phyloP scores from a whole-genome alignment of 1,140 invertebrate genomes.

The Drosophila sp. region DNA sequence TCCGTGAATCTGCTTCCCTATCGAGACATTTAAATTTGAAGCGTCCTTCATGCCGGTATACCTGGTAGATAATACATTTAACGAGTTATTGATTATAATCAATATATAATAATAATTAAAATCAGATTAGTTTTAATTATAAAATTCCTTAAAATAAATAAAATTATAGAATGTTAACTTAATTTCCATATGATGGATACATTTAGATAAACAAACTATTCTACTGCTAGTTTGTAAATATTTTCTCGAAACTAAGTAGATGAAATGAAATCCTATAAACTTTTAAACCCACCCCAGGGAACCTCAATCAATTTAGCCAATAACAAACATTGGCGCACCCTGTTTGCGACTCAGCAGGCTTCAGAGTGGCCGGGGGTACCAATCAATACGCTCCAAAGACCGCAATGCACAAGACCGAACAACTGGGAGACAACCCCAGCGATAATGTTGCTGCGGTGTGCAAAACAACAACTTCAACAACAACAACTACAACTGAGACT shows the following conservation, averaged over 20 bases:
- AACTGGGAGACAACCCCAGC: slow-evolving; percentile 61
- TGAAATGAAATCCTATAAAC: slow-evolving; percentile 1
- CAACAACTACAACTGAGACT: slow-evolving; percentile 20
- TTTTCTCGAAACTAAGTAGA: not conserved
- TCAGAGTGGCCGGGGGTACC: slow-evolving; percentile 40
- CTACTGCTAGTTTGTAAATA: too few relatives aligned
- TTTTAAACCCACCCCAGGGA: slow-evolving; percentile 8
- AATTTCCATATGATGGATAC: too few relatives aligned
- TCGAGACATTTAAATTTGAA: too few relatives aligned
- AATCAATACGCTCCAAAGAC: slow-evolving; percentile 68
- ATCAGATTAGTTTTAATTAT: not conserved
- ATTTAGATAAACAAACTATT: too few relatives aligned
- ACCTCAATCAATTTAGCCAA: slow-evolving; percentile 28
- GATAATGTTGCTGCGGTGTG: slow-evolving; percentile 78
- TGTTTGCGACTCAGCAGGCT: slow-evolving; percentile 22
- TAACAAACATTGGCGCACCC: slow-evolving; percentile 9
- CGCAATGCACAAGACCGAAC: slow-evolving; percentile 60
- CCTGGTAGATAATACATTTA: too few relatives aligned
- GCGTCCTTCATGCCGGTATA: too few relatives aligned
- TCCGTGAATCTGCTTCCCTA: too few relatives aligned
- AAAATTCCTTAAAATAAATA: not conserved
- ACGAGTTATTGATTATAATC: too few relatives aligned
- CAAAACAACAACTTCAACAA: slow-evolving; percentile 58
- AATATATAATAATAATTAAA: too few relatives aligned
- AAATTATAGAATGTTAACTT: too few relatives aligned